phyloP scores from a whole-genome alignment of 2,113 vertebrate genomes.

The Heterotis niloticus region DNA sequence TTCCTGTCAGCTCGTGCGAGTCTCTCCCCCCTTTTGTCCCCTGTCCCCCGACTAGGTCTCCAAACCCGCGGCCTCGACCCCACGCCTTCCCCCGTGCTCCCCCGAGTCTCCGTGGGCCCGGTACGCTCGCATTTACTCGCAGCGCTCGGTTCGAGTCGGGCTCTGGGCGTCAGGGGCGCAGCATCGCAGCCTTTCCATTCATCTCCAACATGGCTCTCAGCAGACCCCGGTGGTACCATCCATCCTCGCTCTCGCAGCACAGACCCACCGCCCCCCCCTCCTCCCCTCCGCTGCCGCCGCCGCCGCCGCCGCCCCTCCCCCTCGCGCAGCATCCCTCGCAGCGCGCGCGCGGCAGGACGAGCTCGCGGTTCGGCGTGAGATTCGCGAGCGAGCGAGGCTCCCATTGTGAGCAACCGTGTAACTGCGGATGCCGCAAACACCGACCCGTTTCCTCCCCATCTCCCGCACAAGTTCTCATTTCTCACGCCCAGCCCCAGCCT shows the following conservation, averaged over 20 bases:
- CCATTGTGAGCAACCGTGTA: not conserved
- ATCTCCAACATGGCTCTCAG: slow-evolving; percentile 87
- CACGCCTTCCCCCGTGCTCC: slow-evolving; percentile 73
- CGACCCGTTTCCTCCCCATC: no score
- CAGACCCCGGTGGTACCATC: slow-evolving; percentile 63
- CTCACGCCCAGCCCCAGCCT: no score
- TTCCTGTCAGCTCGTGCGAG: slow-evolving; percentile 30
- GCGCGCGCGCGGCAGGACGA: slow-evolving; percentile 23
- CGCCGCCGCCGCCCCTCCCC: slow-evolving; percentile 44
- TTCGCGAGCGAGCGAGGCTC: no score
- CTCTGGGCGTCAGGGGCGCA: slow-evolving; percentile 64
- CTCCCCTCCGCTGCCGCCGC: slow-evolving; percentile 42
- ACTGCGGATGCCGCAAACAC: no score
- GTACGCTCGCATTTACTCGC: slow-evolving; percentile 74
- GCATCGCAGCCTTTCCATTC: slow-evolving; percentile 68
- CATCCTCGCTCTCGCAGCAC: slow-evolving; percentile 38
- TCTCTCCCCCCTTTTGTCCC: slow-evolving; percentile 44
- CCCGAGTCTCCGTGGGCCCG: slow-evolving; percentile 66
- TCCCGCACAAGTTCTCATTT: no score
- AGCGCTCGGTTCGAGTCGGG: slow-evolving; percentile 63
- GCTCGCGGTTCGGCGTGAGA: slow-evolving; percentile 19
- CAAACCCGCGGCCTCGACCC: slow-evolving; percentile 66
- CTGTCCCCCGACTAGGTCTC: slow-evolving; percentile 61
- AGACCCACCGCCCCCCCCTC: slow-evolving; percentile 28
- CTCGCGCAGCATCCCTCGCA: slow-evolving; percentile 39